These are phyloP conservation scores for Ptychoptera albimana DNA, from an alignment of 2,888 invertebrate genomes.

Conservation along the genomic window DNA sequence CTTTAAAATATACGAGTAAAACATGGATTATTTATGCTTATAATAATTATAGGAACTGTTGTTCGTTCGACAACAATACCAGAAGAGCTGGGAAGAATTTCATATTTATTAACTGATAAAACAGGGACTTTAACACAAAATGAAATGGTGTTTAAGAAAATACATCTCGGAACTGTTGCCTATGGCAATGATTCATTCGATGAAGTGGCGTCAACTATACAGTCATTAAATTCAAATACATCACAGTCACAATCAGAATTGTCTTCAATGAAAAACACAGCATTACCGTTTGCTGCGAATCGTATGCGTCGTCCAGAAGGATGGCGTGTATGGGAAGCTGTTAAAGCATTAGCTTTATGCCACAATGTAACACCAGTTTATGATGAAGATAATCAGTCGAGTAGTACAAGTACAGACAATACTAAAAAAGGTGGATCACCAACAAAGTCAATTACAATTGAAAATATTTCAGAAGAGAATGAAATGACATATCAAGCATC, in stretches of 20 bases:
- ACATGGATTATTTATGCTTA: background rate
- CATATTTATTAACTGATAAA: conserved; percentile 94
- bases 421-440: conserved; percentile 20
- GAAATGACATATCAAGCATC: conserved; percentile 49
- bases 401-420: conserved; percentile 4
- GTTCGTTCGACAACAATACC: conserved; percentile 97
- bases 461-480: conserved; percentile 18
- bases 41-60: conserved; percentile 43
- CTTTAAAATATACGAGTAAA: background rate
- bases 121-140: conserved; percentile 98
- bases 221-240: conserved; percentile 16
- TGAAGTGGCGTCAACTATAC: conserved; percentile 27
- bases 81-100: conserved; percentile 92
- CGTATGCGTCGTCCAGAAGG: conserved; percentile 49
- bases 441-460: conserved; percentile 27
- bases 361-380: conserved; percentile 98
- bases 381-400: conserved; percentile 37
- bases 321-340: conserved; percentile 71
- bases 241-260: conserved; percentile 19
- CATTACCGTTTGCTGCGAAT: conserved; percentile 14
- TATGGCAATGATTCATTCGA: conserved; percentile 53
- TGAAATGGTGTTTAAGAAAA: conserved; percentile 94
- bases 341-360: conserved; percentile 88
- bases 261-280: conserved; percentile 4
- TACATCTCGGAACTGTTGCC: conserved; percentile 86